Base-by-base conservation (phyloP, 2,113 vertebrate genomes). In the Sceloporus undulatus region DNA sequence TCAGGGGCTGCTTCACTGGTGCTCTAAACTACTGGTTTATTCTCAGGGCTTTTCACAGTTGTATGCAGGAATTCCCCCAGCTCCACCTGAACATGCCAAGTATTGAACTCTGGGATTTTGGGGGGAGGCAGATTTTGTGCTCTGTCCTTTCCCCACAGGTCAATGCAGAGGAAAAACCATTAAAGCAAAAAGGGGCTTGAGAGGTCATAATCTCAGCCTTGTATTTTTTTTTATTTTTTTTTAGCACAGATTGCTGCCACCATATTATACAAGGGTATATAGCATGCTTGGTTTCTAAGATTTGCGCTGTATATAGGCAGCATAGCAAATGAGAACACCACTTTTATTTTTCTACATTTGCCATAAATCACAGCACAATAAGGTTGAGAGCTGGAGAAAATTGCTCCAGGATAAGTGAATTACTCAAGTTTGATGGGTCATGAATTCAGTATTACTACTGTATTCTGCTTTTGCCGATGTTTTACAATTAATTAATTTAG, bases 371-470 rank as follows among this genome's bases (percentile, higher is more conserved):
- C 68, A 0, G 0, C 71, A 0, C 68, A 87, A 88, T 65, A 88
- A 10, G 0, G 2, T 42, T 91, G n/a, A 88, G 88, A 85, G 83
- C 87, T 83, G 70, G 80, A 80, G 42, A 85, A 91, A 85, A 16
- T 59, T 0, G 6, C 90, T 90, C 59, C 52, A 40, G 86, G 92
- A 82, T 86, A 85, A 87, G 66, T 88, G 13, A 89, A 84, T 87
- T 88, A 34, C 16, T 40, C 85, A 25, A 89, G 71, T 93, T 77
- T 71, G 73, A 79, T 90, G 78, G 82, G 62, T 90, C 25, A 4
- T 48, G 40, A 90, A 66, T 71, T 90, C 86, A 89, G 85, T 82
- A 73, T 78, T 82, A 40, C 84, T 84, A 29, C 83, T 90, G 87
- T 84, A 34, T 79, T 89, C 62, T 90, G 1, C 87, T 3, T 82